Conservation (phyloP, 2,888 invertebrate genomes). For the Lasioglossum figueresi region DNA sequence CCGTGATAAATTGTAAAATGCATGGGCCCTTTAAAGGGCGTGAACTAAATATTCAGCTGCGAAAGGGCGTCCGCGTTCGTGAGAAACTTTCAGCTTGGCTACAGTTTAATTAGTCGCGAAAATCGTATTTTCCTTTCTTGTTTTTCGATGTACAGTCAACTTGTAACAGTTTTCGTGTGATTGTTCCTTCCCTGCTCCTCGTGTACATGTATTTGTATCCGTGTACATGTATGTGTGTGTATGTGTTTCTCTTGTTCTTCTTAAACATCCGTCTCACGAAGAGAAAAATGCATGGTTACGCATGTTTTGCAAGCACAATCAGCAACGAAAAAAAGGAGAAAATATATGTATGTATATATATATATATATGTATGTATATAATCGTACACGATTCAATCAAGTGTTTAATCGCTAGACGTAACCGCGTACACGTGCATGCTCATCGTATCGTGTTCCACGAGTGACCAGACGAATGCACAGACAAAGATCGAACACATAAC, state of each 20-base stretch:
- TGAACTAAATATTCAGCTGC: slow-evolving; percentile 17
- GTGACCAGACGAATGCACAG: slow-evolving; percentile 57
- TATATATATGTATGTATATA: neutral
- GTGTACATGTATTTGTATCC: slow-evolving; percentile 2
- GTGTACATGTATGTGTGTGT: neutral
- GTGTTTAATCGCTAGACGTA: slow-evolving; percentile 56
- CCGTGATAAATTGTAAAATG: slow-evolving; percentile 7
- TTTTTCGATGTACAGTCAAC: neutral
- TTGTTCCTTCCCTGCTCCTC: neutral
- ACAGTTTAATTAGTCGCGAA: neutral
- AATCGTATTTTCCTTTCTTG: neutral
- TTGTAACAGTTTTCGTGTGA: neutral
- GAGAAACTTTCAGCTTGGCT: neutral
- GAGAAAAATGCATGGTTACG: slow-evolving; percentile 26
- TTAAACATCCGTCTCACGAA: neutral
- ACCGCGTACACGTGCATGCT: slow-evolving; percentile 66
- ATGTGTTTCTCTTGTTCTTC: neutral
- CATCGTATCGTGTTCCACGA: slow-evolving; percentile 58
- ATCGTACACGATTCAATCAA: slow-evolving; percentile 44
- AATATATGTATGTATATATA: neutral
- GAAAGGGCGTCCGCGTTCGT: slow-evolving; percentile 6
- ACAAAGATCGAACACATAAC: slow-evolving; percentile 71
- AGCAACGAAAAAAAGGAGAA: slow-evolving; percentile 26
- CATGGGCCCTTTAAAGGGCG: slow-evolving; percentile 1
- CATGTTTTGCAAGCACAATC: slow-evolving; percentile 58